Evolutionary conservation across 2,888 invertebrate genomes (phyloP), one percentile per base, ranked within the genome.

Genomic region (Auanema freiburgensis): DNA sequence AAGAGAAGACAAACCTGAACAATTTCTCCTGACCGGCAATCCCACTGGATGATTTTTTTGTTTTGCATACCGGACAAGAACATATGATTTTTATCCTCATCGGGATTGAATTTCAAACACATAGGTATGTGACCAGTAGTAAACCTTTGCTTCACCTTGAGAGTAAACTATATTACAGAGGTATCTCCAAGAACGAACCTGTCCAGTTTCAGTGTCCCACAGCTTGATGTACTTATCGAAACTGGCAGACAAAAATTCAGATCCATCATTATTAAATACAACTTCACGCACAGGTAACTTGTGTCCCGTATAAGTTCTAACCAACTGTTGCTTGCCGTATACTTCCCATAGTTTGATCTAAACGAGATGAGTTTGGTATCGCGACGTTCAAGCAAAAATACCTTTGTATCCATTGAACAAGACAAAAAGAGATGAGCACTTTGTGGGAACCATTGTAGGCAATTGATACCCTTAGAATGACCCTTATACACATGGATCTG

Each of bases 21-120:
- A 77, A 96, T 90, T 85, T 96, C 95, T 21, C 94, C 94, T 66
- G 91, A 91, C 16, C 98, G 88, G 1, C 89, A 91, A 85, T 99
- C 98, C 96, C 97, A 99, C 92, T 92, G 98, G 81, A 99, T 92
- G 75, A 99, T 98, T 87, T 98, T 99, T 86, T 99, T 99, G 84
- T 98, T 97, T 0, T 95, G 93, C 1, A 96, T 97, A 62, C 98
- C 98, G 12, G 78, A 74, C 1, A 99, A 93, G 87, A 99, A 97
- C 24, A 98, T 88, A 85, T 97, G 91, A 81, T 97, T 97, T 79
- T 97, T 97, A 83, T 93, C 94, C 55, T 90, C 90, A 81, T 98
- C 97, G 0, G 98, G 98, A 86, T 99, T 91, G 85, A 96, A 99
- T 87, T 95, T 96, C 51, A 92, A 91, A 85, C 97, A 98, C 86